Conservation (phyloP, 2,888 invertebrate genomes). For the Didymodactylos carnosus region DNA sequence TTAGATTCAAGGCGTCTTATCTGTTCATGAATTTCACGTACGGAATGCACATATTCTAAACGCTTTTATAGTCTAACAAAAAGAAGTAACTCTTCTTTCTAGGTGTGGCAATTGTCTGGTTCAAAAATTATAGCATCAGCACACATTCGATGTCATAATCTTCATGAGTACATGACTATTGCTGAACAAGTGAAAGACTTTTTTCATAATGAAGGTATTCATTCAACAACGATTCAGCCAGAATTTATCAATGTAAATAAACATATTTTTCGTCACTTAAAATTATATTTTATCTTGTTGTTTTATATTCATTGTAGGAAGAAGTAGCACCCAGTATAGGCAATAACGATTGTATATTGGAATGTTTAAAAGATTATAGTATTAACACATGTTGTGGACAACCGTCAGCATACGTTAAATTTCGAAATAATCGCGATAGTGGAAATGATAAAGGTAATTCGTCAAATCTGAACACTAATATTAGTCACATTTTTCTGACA, state of each 20-base stretch:
- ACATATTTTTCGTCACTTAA: not conserved
- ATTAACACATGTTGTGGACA: slow-evolving; percentile 3
- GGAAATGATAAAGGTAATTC: not conserved
- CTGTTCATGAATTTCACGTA: slow-evolving; percentile 92
- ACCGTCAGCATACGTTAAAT: not conserved
- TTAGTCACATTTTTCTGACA: not conserved
- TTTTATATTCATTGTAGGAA: not conserved
- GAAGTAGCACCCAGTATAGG: not conserved
- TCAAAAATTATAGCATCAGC: slow-evolving; percentile 90
- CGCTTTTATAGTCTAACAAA: too few species aligned
- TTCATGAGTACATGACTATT: slow-evolving; percentile 78
- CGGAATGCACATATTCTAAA: too few species aligned
- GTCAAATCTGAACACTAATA: not conserved
- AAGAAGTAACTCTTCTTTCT: too few species aligned
- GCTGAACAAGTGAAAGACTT: slow-evolving; percentile 86
- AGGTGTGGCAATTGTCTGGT: slow-evolving; percentile 91
- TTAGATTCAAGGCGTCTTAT: slow-evolving; percentile 63
- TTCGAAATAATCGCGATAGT: not conserved
- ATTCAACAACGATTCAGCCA: slow-evolving; percentile 80
- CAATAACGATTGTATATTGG: slow-evolving; percentile 6
- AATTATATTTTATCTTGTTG: not conserved
- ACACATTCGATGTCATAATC: slow-evolving; percentile 76
- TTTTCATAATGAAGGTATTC: slow-evolving; percentile 93
- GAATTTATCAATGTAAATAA: slow-evolving; percentile 8
- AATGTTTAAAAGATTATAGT: slow-evolving; percentile 3